Conservation (phyloP, 2,888 invertebrate genomes). For the Latrodectus elegans region DNA sequence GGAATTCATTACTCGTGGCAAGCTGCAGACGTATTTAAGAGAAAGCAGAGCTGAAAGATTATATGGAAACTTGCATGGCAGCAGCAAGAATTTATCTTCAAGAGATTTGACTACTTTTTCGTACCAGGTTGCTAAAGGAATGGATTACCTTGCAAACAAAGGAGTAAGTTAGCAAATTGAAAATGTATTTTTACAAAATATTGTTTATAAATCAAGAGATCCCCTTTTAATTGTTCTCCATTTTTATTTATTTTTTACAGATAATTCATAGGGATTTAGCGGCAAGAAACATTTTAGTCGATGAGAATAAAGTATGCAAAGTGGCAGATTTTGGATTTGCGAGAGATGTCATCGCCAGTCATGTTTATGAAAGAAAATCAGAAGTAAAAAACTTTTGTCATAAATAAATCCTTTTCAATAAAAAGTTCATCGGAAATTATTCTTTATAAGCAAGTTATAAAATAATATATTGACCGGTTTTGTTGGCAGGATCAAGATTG, state of each 20-base stretch:
- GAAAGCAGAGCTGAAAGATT: conserved; percentile 83
- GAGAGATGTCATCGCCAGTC: conserved; percentile 82
- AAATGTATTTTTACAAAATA: neutral
- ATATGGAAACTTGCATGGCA: conserved; percentile 83
- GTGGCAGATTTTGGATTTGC: conserved; percentile 93
- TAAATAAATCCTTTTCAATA: neutral
- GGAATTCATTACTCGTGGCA: conserved; percentile 91
- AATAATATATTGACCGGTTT: too few relatives aligned
- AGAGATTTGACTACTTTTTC: conserved; percentile 86
- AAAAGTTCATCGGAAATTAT: too few relatives aligned
- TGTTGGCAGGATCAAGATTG: too few relatives aligned
- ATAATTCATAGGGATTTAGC: conserved; percentile 91
- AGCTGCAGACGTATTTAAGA: conserved; percentile 84
- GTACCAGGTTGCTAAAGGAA: conserved; percentile 87
- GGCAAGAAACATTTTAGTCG: conserved; percentile 87
- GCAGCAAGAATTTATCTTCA: conserved; percentile 78
- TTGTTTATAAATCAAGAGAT: neutral
- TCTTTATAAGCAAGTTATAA: too few relatives aligned
- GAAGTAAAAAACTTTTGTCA: conserved; percentile 71
- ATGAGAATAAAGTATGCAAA: conserved; percentile 90
- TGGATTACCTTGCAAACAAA: conserved; percentile 88
- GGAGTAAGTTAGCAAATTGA: conserved; percentile 79
- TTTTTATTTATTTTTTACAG: conserved; percentile 77
- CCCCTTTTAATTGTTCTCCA: neutral
- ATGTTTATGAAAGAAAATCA: conserved; percentile 75